Evolutionary conservation across 2,888 invertebrate genomes (phyloP).

Genomic region (Hirtodrosophila alboralis): DNA sequence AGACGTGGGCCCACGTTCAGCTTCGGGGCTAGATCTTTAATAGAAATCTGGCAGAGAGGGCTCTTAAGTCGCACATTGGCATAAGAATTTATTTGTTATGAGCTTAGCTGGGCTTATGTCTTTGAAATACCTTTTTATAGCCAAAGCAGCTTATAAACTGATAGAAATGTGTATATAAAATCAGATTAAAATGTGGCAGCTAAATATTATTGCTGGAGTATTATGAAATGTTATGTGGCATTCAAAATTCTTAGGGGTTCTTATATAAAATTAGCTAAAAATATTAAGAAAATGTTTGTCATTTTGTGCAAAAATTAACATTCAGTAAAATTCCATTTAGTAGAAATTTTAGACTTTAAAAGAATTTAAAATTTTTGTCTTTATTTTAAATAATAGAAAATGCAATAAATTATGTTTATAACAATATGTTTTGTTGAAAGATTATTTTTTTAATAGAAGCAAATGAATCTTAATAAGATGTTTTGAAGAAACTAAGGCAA

Average conservation of each 20-base stretch:
- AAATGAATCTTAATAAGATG: not conserved
- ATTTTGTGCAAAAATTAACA: too few species aligned
- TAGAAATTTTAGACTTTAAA: too few species aligned
- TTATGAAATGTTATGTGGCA: not conserved
- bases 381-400: not conserved
- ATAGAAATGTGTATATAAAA: constrained; percentile 4
- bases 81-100: constrained; percentile 19
- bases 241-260: not conserved
- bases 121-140: constrained; percentile 8
- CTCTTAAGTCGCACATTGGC: constrained; percentile 9
- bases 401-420: not conserved
- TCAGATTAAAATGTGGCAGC: not conserved
- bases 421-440: not conserved
- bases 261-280: too few species aligned
- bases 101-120: not conserved
- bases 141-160: not conserved
- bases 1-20: constrained; percentile 15
- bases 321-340: too few species aligned
- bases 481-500: not conserved
- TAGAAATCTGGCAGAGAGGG: constrained; percentile 48
- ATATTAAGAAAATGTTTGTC: too few species aligned
- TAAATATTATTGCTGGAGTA: not conserved
- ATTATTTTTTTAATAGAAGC: not conserved
- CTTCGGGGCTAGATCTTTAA: constrained; percentile 41
- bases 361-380: too few species aligned